phyloP scores from a whole-genome alignment of 2,888 invertebrate species.

The Plebejus melissa region DNA sequence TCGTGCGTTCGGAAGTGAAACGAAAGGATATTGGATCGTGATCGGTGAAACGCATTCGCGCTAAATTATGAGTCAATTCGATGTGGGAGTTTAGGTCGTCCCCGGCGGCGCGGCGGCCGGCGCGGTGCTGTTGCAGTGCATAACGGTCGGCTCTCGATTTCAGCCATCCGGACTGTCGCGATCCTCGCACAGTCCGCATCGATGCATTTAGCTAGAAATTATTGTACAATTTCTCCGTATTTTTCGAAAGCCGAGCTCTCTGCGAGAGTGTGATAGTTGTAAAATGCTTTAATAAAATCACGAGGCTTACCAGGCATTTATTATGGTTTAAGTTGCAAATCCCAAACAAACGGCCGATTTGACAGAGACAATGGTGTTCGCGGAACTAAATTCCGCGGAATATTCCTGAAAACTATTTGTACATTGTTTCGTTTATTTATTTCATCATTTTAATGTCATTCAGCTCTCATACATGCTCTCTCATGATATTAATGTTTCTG shows the following conservation, averaged over 20 bases:
- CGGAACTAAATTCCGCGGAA: conserved; percentile 26
- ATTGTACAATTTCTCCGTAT: conserved; percentile 29
- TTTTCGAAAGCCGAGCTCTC: conserved; percentile 32
- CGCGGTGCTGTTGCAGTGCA: conserved; percentile 45
- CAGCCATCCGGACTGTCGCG: conserved; percentile 31
- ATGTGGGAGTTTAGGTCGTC: conserved; percentile 49
- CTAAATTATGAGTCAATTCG: conserved; percentile 50
- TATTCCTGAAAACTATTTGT: conserved; percentile 25
- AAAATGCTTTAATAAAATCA: conserved; percentile 51
- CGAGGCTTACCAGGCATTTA: conserved; percentile 75
- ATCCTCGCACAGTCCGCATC: conserved; percentile 16
- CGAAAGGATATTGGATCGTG: conserved; percentile 16
- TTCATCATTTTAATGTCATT: conserved; percentile 24
- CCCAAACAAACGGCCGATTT: conserved; percentile 9
- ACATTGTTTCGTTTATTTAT: conserved; percentile 29
- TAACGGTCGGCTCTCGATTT: conserved; percentile 69
- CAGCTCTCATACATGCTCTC: conserved; percentile 26
- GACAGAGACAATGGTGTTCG: conserved; percentile 9
- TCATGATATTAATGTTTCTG: conserved; percentile 7
- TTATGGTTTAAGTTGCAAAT: conserved; percentile 53
- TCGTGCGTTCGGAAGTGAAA: conserved; percentile 42
- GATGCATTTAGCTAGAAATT: conserved; percentile 30
- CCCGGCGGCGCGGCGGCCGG: conserved; percentile 38
- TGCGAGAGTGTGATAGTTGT: conserved; percentile 29
- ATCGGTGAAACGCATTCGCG: conserved; percentile 35